phyloP scores from a whole-genome alignment of 2,113 vertebrate species.

The Circaetus cinerascens region DNA sequence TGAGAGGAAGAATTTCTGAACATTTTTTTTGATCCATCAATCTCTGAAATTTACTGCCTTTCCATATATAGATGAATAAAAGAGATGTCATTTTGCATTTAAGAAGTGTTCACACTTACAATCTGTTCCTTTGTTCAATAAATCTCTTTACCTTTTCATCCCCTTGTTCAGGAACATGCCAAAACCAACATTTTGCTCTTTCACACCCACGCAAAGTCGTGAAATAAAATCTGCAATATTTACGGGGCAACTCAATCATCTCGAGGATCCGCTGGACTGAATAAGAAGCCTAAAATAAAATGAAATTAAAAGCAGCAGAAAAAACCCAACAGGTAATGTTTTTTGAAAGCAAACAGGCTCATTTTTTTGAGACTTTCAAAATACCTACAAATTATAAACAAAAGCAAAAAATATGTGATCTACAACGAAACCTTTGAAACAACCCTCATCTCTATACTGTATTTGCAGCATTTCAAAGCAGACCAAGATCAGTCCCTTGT shows the following conservation, averaged over 20 bases:
- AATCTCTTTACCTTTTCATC: slow-evolving; percentile 85
- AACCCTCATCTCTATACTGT: background rate
- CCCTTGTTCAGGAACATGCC: slow-evolving; percentile 77
- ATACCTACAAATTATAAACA: background rate
- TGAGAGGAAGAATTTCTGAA: background rate
- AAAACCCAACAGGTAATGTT: background rate
- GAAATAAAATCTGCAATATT: slow-evolving; percentile 89
- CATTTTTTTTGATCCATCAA: background rate
- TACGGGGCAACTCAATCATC: slow-evolving; percentile 54
- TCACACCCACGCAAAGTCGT: slow-evolving; percentile 78
- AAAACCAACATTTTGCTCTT: slow-evolving; percentile 78
- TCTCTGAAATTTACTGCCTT: background rate
- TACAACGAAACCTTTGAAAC: background rate
- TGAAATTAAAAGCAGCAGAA: background rate
- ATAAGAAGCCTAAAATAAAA: slow-evolving; percentile 40
- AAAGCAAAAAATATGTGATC: background rate
- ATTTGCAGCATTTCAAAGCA: background rate
- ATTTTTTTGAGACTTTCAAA: background rate
- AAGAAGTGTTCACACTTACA: background rate
- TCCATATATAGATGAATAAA: background rate
- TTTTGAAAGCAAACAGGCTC: background rate
- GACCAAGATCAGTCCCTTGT: background rate
- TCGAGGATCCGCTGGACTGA: slow-evolving; percentile 65
- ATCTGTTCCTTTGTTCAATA: background rate
- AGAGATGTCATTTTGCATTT: background rate